phyloP scores from a whole-genome alignment of 1,140 invertebrate species.

The Drosophila leontia region DNA sequence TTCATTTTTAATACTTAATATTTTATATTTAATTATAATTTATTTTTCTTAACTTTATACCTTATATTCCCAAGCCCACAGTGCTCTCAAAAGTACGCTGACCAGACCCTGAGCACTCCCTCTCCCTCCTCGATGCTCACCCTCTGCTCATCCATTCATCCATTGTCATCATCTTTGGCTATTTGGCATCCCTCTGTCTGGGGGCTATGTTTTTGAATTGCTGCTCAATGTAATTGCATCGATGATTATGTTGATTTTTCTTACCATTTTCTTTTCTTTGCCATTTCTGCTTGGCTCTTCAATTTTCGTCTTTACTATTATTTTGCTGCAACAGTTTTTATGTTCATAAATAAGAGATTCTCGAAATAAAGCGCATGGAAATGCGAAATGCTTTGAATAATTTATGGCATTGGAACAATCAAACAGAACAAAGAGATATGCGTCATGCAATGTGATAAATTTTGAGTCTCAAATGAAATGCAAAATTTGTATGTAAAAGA shows the following conservation, averaged over 20 bases:
- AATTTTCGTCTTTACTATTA: constrained; percentile 28
- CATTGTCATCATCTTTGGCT: constrained; percentile 69
- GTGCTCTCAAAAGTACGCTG: constrained; percentile 20
- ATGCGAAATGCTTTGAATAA: constrained; percentile 72
- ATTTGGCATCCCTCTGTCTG: constrained; percentile 28
- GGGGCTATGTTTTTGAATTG: constrained; percentile 77
- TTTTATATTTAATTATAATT: too few relatives aligned
- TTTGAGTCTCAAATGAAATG: constrained; percentile 27
- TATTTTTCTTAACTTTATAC: not conserved
- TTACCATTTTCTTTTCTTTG: constrained; percentile 22
- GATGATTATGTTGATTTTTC: constrained; percentile 79
- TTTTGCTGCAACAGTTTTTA: constrained; percentile 56
- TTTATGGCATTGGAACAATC: constrained; percentile 54
- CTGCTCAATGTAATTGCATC: constrained; percentile 78
- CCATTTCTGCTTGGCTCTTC: constrained; percentile 49
- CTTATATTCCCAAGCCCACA: not conserved
- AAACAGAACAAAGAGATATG: constrained; percentile 52
- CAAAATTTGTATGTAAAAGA: constrained; percentile 27
- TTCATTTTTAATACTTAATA: not conserved
- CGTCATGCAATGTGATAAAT: constrained; percentile 60
- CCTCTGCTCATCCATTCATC: constrained; percentile 3
- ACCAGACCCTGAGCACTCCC: constrained; percentile 12
- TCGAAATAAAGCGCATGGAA: constrained; percentile 61
- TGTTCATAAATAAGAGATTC: constrained; percentile 68
- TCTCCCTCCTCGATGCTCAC: not conserved